Conservation (phyloP, 2,113 vertebrate species). For the Sinocyclocheilus maitianheensis region DNA sequence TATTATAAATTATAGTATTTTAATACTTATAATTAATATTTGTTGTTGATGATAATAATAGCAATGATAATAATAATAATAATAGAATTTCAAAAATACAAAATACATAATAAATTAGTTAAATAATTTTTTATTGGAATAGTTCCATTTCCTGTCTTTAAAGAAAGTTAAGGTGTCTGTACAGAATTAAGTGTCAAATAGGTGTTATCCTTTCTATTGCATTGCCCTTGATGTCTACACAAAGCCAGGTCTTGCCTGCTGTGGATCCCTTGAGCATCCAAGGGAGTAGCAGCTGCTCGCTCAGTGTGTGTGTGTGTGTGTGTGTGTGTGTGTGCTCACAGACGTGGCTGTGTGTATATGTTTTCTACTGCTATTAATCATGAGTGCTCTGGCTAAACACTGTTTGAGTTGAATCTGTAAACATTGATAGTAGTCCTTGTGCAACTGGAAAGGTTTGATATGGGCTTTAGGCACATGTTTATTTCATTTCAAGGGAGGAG, state of each 20-base stretch:
- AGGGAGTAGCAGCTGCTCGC: slow-evolving; percentile 80
- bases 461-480: slow-evolving; percentile 78
- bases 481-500: slow-evolving; percentile 43
- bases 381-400: slow-evolving; percentile 70
- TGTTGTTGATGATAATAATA: neutral
- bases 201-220: slow-evolving; percentile 66
- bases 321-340: slow-evolving; percentile 18
- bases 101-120: too few relatives aligned
- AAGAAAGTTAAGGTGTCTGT: slow-evolving; percentile 11
- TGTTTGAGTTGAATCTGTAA: slow-evolving; percentile 76
- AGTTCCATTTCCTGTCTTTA: neutral
- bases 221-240: slow-evolving; percentile 81
- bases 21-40: neutral
- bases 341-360: slow-evolving; percentile 20
- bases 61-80: neutral
- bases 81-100: neutral
- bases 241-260: slow-evolving; percentile 62
- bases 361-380: slow-evolving; percentile 59
- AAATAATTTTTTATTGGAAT: neutral
- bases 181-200: slow-evolving; percentile 14
- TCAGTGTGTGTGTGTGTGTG: slow-evolving; percentile 34
- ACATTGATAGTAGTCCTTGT: slow-evolving; percentile 76
- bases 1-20: neutral
- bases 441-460: slow-evolving; percentile 80
- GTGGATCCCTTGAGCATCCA: slow-evolving; percentile 83